Conservation (phyloP, 2,888 invertebrate species). For the Xestia sexstrigata region DNA sequence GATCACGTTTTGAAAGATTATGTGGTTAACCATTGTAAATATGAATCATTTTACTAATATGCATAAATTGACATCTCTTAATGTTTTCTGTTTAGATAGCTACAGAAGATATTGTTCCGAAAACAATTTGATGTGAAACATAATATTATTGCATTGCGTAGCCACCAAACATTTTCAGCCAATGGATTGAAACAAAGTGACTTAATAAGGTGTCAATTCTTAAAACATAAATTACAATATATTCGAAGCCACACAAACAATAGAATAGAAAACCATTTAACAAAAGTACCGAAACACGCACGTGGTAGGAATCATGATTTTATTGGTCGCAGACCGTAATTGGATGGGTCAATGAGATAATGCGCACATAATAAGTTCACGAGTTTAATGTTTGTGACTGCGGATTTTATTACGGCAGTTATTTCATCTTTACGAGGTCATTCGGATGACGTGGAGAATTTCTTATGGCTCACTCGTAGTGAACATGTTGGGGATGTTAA, state of each 20-base stretch:
- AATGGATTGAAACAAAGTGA: neutral
- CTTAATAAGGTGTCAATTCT: neutral
- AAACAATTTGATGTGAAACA: neutral
- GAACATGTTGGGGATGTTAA: neutral
- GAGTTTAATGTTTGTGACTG: slow-evolving; percentile 53
- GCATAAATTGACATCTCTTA: neutral
- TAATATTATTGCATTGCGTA: neutral
- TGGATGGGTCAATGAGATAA: slow-evolving; percentile 71
- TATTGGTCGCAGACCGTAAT: slow-evolving; percentile 64
- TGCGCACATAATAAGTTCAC: slow-evolving; percentile 58
- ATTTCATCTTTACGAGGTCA: slow-evolving; percentile 55
- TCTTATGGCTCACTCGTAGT: slow-evolving; percentile 14
- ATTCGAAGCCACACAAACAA: slow-evolving; percentile 34
- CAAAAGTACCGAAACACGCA: slow-evolving; percentile 39
- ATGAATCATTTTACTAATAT: neutral
- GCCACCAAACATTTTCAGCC: neutral
- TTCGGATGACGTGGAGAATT: slow-evolving; percentile 25
- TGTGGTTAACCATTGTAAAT: slow-evolving; percentile 1
- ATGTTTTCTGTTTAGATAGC: neutral
- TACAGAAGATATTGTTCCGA: neutral
- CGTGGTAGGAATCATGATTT: slow-evolving; percentile 59
- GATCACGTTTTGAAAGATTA: slow-evolving; percentile 13
- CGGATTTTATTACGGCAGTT: slow-evolving; percentile 55
- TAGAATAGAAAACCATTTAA: slow-evolving; percentile 59
- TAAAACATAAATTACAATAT: slow-evolving; percentile 1